These are phyloP conservation scores for Varroa destructor DNA, from an alignment of 1,140 invertebrate species.

Conservation along the genomic window DNA sequence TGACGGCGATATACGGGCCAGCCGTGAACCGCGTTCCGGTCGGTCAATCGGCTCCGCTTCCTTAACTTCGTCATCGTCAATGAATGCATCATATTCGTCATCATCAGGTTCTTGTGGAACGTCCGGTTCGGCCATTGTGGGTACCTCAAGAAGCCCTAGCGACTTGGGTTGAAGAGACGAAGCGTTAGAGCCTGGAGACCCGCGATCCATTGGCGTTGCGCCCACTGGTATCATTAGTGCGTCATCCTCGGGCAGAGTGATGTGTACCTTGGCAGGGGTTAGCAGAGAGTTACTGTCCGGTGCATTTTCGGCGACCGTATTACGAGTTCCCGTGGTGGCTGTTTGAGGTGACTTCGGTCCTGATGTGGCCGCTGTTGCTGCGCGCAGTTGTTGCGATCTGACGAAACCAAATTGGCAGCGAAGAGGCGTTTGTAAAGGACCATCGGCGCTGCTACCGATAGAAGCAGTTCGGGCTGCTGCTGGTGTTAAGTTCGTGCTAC, in stretches of 20 bases:
- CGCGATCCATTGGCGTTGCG: background rate
- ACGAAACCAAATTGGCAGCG: conserved; percentile 3
- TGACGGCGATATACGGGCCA: too few species aligned
- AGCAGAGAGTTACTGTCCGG: background rate
- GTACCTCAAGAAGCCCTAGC: conserved; percentile 8
- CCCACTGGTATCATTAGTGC: background rate
- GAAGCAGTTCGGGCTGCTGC: background rate
- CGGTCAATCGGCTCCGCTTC: too few species aligned
- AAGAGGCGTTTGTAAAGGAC: background rate
- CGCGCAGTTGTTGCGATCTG: background rate
- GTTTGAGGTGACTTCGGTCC: background rate
- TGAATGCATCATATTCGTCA: background rate
- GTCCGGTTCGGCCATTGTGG: background rate
- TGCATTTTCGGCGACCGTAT: too few species aligned
- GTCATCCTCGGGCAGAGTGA: background rate
- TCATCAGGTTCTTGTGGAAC: background rate
- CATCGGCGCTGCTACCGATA: background rate
- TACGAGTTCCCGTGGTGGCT: too few species aligned
- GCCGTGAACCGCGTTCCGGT: too few species aligned
- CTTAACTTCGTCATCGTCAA: background rate
- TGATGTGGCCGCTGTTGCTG: conserved; percentile 8
- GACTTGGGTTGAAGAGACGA: conserved; percentile 9
- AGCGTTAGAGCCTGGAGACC: background rate
- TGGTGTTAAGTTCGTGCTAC: background rate
- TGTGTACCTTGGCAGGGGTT: background rate